Conservation (phyloP, 2,888 invertebrate genomes). For the Pimpla rufipes region DNA sequence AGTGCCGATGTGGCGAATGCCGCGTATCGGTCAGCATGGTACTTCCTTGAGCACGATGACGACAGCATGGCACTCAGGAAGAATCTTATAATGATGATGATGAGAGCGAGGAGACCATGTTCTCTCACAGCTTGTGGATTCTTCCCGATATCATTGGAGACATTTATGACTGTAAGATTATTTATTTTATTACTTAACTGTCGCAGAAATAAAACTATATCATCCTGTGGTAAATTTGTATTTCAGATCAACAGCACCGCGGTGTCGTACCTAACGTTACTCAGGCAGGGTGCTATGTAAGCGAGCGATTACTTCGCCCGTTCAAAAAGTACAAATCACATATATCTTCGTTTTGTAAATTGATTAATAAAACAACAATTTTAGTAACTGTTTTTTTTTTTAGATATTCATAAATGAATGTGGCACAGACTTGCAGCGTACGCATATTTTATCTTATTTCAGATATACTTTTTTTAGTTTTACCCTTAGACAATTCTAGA, state of each 20-base stretch:
- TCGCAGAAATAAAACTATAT: not conserved
- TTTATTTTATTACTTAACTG: not conserved
- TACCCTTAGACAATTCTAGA: no score
- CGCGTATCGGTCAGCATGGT: constrained; percentile 60
- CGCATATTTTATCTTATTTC: no score
- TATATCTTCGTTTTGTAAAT: not conserved
- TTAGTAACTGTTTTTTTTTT: not conserved
- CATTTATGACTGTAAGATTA: constrained; percentile 65
- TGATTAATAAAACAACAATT: not conserved
- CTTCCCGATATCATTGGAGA: constrained; percentile 70
- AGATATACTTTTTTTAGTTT: no score
- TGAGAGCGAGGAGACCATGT: constrained; percentile 68
- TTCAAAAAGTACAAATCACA: not conserved
- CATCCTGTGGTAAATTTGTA: not conserved
- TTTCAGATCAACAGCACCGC: constrained; percentile 72
- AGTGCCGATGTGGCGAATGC: constrained; percentile 54
- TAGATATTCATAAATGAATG: no score
- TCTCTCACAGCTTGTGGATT: constrained; percentile 72
- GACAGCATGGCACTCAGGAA: constrained; percentile 46
- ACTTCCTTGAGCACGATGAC: constrained; percentile 23
- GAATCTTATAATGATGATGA: constrained; percentile 68
- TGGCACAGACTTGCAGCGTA: no score
- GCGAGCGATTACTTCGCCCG: not conserved
- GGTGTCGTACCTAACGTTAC: constrained; percentile 71
- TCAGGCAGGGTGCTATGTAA: constrained; percentile 58